Percentiles rank a stretch among this genome's conserved stretches.
Conservation (phyloP, 1,140 invertebrate genomes). For the Pararge aegeria region DNA sequence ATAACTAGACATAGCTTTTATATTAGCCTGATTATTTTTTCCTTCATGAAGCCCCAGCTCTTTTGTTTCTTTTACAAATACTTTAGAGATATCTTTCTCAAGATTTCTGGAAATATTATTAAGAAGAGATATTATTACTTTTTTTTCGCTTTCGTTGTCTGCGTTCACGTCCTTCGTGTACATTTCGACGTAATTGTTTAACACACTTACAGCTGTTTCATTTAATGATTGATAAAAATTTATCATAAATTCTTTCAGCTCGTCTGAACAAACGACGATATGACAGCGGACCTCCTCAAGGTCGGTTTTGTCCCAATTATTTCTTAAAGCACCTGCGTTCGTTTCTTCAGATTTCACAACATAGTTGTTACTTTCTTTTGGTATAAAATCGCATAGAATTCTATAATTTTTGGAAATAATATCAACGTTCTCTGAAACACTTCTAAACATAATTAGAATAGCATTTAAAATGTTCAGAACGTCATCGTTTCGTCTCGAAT, state of each 20-base stretch:
- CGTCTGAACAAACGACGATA: conserved; percentile 47
- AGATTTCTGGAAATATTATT: conserved; percentile 22
- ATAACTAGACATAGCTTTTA: conserved; percentile 37
- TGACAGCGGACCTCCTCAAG: conserved; percentile 28
- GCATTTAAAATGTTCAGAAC: conserved; percentile 30
- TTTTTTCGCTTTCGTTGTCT: conserved; percentile 34
- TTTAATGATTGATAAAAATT: conserved; percentile 47
- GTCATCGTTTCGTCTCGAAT: conserved; percentile 11
- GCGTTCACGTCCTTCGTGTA: conserved; percentile 44
- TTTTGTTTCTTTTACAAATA: conserved; percentile 40
- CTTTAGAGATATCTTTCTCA: conserved; percentile 31
- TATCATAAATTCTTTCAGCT: conserved; percentile 45
- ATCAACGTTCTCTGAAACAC: conserved; percentile 34
- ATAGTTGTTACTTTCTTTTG: conserved; percentile 7
- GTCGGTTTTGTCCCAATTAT: conserved; percentile 11
- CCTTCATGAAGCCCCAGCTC: conserved; percentile 39
- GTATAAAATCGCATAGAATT: conserved; percentile 37
- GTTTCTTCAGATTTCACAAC: background rate
- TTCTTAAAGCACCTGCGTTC: conserved; percentile 13
- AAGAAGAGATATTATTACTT: conserved; percentile 31
- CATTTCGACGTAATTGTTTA: conserved; percentile 54
- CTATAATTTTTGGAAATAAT: conserved; percentile 36
- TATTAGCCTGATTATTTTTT: conserved; percentile 38
- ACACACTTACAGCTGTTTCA: conserved; percentile 40
- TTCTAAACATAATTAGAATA: conserved; percentile 39